Evolutionary conservation across 2,113 vertebrate species (phyloP).

Genomic region (Sialia sialis): DNA sequence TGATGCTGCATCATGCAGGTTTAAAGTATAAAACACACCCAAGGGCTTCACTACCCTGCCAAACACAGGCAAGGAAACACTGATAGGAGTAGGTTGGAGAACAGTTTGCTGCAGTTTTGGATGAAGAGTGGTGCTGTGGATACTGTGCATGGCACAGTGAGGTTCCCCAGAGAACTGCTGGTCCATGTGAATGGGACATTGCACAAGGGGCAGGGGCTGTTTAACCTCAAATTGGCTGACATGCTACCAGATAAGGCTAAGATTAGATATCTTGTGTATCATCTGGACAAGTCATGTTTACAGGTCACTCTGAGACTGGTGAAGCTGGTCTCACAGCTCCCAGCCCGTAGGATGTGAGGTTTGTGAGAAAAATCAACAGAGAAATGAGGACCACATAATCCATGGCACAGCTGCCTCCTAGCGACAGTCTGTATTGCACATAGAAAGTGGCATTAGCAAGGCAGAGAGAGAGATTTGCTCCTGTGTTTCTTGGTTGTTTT

Average conservation of each 20-base stretch:
- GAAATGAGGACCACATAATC: background rate
- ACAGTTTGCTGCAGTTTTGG: background rate
- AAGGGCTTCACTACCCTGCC: background rate
- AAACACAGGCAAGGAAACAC: background rate
- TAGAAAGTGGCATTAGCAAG: background rate
- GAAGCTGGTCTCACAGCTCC: background rate
- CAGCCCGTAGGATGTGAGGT: background rate
- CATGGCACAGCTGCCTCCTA: background rate
- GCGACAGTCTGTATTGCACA: rapidly evolving
- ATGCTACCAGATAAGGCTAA: background rate
- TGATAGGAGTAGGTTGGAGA: background rate
- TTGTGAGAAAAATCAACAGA: background rate
- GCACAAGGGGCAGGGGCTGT: background rate
- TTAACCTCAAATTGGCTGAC: background rate
- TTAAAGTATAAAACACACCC: background rate
- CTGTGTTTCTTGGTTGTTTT: background rate
- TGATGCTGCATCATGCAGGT: background rate
- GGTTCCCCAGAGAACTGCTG: background rate
- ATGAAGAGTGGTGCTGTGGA: background rate
- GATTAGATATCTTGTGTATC: background rate
- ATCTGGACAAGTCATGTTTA: background rate
- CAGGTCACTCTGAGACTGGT: background rate
- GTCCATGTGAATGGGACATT: rapidly evolving
- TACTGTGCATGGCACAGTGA: rapidly evolving
- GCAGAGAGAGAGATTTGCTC: background rate